phyloP scores from a whole-genome alignment of 2,113 vertebrate genomes.

The Smithornis capensis region DNA sequence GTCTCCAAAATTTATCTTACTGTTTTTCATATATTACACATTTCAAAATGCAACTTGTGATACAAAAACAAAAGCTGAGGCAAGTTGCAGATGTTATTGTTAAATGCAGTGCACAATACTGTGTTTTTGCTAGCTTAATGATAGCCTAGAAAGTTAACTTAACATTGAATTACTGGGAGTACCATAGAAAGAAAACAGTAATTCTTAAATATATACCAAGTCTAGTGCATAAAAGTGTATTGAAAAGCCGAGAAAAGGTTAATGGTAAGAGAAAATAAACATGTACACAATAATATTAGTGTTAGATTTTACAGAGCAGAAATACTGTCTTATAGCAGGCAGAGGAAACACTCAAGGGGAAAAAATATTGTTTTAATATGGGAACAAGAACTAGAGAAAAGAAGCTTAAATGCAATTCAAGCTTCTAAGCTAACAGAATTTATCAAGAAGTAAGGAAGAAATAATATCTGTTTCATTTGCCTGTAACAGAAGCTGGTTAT shows the following conservation, averaged over 20 bases:
- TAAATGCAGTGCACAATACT: not conserved
- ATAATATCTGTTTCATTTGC: conserved; percentile 38
- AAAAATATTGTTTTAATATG: not conserved
- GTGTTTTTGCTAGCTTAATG: not conserved
- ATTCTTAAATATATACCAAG: not conserved
- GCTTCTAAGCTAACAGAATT: conserved; percentile 31
- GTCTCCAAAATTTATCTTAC: not conserved
- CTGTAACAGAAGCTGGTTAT: conserved; percentile 4
- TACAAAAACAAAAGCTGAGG: not conserved
- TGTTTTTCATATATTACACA: not conserved
- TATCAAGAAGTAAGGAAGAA: not conserved
- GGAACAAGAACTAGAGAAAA: not conserved
- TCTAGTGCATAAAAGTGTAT: not conserved
- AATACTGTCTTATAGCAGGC: not conserved
- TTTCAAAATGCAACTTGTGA: not conserved
- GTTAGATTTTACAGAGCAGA: not conserved
- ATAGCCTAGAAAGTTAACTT: not conserved
- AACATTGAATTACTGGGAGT: not conserved
- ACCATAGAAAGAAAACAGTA: not conserved
- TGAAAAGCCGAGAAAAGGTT: not conserved
- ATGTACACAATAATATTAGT: not conserved
- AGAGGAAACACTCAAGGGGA: not conserved
- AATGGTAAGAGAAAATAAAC: not conserved
- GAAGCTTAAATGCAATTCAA: conserved; percentile 6
- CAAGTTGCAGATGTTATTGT: not conserved